A percentile compares a stretch with the other conserved stretches of the same genome.
phyloP scores from a whole-genome alignment of 2,113 vertebrate species.

The Phaetusa simplex region DNA sequence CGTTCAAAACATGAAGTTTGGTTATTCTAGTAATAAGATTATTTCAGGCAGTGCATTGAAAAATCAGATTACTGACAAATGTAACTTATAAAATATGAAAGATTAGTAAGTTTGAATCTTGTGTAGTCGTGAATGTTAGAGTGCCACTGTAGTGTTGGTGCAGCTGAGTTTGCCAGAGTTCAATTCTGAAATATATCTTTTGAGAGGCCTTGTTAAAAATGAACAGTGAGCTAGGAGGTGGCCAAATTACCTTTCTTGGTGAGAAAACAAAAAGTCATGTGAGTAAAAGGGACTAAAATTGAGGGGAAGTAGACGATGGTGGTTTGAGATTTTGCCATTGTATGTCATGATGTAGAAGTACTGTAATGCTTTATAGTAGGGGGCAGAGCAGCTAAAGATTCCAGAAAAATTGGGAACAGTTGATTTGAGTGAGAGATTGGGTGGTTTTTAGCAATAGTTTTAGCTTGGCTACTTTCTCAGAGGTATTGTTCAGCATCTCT shows the following conservation, averaged over 20 bases:
- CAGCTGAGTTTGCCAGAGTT: neutral
- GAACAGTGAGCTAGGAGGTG: neutral
- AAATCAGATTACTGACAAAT: neutral
- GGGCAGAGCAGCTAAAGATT: neutral
- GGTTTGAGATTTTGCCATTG: neutral
- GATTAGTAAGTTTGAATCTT: neutral
- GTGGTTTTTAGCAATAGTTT: neutral
- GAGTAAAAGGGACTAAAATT: neutral
- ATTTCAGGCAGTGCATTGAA: neutral
- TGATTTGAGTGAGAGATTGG: neutral
- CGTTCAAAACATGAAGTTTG: neutral
- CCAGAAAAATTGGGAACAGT: neutral
- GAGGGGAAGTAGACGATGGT: neutral
- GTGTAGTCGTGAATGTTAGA: neutral
- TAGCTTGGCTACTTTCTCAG: fast-evolving
- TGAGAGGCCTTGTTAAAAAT: neutral
- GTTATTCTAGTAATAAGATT: neutral
- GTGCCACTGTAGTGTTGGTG: neutral
- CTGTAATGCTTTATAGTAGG: neutral
- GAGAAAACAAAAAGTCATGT: neutral
- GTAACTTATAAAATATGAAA: neutral
- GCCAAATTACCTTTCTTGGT: neutral
- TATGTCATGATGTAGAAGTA: neutral
- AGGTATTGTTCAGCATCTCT: neutral
- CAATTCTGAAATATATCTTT: neutral